Evolutionary conservation across 2,888 invertebrate genomes (phyloP).

Genomic region (Cyaniris semiargus): DNA sequence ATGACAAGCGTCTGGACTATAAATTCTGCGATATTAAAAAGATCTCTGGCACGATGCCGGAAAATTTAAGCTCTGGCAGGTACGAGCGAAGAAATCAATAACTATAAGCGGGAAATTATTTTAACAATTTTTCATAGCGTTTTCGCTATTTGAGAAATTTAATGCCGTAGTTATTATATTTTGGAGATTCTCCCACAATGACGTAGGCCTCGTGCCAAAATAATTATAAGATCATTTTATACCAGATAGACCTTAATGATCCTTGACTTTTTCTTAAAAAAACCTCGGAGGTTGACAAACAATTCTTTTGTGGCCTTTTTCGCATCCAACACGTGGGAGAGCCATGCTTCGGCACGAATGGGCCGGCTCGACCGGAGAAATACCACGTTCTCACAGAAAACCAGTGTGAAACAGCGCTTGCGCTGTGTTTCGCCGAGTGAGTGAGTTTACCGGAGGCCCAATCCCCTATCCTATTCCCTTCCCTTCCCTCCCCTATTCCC

Average conservation of each 20-base stretch:
- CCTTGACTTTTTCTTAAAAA: neutral
- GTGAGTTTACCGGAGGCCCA: too few relatives aligned
- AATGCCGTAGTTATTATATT: neutral
- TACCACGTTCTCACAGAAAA: too few relatives aligned
- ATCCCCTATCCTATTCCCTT: too few relatives aligned
- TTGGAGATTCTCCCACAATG: neutral
- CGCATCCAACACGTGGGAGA: too few relatives aligned
- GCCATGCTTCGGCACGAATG: too few relatives aligned
- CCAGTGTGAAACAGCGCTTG: too few relatives aligned
- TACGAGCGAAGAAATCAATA: slow-evolving; percentile 28
- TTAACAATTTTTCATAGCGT: slow-evolving; percentile 18
- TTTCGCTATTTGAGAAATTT: neutral
- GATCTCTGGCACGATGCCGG: slow-evolving; percentile 25
- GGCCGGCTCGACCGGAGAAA: too few relatives aligned
- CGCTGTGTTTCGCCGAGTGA: too few relatives aligned
- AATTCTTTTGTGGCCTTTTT: neutral
- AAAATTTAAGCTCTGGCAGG: slow-evolving; percentile 24
- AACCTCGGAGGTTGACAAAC: neutral
- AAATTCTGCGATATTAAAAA: slow-evolving; percentile 22
- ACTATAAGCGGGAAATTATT: slow-evolving; percentile 20
- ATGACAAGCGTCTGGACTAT: slow-evolving; percentile 16
- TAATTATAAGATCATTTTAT: neutral
- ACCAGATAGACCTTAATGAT: neutral
- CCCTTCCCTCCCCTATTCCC: too few relatives aligned
- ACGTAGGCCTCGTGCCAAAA: neutral